Base-by-base conservation (phyloP, 30 jellyfish, hydroid and myxozoan species). In the Hydra vulgaris region DNA sequence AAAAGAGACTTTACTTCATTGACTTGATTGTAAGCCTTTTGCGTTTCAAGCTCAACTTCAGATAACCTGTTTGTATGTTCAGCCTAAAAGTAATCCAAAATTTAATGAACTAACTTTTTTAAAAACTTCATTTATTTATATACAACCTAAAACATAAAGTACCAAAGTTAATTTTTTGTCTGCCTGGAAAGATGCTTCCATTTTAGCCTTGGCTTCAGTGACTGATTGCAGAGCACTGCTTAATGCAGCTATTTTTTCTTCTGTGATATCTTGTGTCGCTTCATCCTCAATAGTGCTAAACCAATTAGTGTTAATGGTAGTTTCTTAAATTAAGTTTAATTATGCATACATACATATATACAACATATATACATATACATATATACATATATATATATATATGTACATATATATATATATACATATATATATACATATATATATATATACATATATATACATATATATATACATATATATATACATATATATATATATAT, bases 151-250 rank as follows among this genome's bases (percentile, higher is more conserved):
- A 40, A 68, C 7, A 68, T 68, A 23, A 68, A 68, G 27, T 70
- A 92, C 98, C 79, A 92, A 72, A 1, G 90, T 83, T 21, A 77
- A 26, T 55, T 87, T 92, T 74, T 80, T 92, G 79, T 92, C 98
- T 27, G 88, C 88, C 80, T 86, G 98, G 66, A 76, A 92, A 40
- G 96, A 94, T 54, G 96, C 95, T 82, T 88, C 98, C 98, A 92
- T 92, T 54, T 92, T 92, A 18, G 95, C 77, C 61, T 92, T 92
- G 74, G 84, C 94, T 79, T 87, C 95, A 55, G 96, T 73, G 17
- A 92, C 94, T 8, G 98, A 84, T 17, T 95, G 89, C 24, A 92
- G 76, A 25, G 98, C 96, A 74, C 80, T 74, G 82, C 95, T 85
- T 4, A 92, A 70, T 0, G 96, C 95, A 20, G 82, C 88, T 7